Evolutionary conservation across 2,797 vertebrate genomes (phyloP).

Genomic region (Characodon lateralis): DNA sequence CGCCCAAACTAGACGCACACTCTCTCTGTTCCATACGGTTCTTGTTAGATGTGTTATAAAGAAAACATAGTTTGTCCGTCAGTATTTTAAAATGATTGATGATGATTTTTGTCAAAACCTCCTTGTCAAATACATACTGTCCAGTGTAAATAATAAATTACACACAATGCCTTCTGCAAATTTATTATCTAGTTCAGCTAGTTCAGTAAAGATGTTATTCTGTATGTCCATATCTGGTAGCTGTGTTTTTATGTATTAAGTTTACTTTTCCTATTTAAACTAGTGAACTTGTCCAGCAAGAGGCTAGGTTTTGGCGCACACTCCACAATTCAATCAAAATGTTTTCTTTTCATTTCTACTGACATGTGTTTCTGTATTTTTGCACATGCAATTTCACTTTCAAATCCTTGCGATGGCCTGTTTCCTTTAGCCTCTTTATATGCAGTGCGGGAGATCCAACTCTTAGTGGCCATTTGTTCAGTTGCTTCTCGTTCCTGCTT

Average conservation of each 20-base stretch:
- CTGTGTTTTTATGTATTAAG: neutral
- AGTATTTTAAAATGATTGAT: no score
- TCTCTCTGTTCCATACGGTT: no score
- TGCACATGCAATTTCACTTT: neutral
- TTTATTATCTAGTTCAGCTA: no score
- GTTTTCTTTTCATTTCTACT: neutral
- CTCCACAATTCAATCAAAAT: neutral
- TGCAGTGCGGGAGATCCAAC: neutral
- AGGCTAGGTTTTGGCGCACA: neutral
- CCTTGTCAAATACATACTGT: no score
- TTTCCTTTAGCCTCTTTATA: neutral
- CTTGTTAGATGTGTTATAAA: no score
- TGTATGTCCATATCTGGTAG: neutral
- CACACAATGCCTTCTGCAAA: no score
- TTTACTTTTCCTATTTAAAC: neutral
- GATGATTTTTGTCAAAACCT: no score
- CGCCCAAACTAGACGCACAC: no score
- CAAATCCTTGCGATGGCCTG: neutral
- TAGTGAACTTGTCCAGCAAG: neutral
- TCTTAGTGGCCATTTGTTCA: neutral
- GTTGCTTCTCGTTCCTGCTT: neutral
- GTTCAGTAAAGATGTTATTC: no score
- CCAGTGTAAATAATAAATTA: no score
- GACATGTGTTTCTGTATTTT: conserved; percentile 2
- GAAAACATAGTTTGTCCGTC: no score